These are phyloP conservation scores for Galaxias olidus DNA, from an alignment of 2,797 vertebrate species.

Conservation along the genomic window DNA sequence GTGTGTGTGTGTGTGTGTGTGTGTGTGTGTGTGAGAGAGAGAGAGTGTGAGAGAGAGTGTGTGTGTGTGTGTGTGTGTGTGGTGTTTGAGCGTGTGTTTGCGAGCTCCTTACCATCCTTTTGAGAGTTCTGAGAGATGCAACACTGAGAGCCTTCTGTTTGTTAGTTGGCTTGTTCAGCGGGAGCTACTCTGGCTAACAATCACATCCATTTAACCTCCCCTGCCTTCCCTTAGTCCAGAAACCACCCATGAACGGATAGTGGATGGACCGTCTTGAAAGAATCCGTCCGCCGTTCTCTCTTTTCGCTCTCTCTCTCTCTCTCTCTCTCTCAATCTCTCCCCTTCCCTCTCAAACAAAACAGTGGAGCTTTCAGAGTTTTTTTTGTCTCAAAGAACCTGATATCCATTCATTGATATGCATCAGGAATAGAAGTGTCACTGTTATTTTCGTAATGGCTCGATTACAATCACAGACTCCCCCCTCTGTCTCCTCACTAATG, in stretches of 20 bases:
- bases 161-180: constrained; percentile 39
- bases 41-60: constrained; percentile 18
- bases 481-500: background rate
- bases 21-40: background rate
- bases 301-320: background rate
- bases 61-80: background rate
- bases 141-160: constrained; percentile 62
- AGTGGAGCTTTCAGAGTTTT: constrained; percentile 50
- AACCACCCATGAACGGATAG: background rate
- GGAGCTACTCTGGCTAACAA: constrained; percentile 50
- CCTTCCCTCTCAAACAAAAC: constrained; percentile 26
- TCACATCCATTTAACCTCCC: constrained; percentile 43
- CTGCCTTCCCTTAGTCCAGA: background rate
- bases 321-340: constrained; percentile 7
- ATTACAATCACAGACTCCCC: constrained; percentile 49
- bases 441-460: constrained; percentile 43
- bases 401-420: constrained; percentile 63
- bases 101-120: background rate
- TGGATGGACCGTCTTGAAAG: constrained; percentile 29
- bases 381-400: constrained; percentile 38
- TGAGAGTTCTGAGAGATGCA: background rate
- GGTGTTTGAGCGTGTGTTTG: background rate
- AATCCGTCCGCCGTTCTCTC: constrained; percentile 30
- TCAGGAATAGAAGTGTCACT: constrained; percentile 65
- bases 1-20: constrained; percentile 19